Base-by-base conservation (phyloP, 1,140 invertebrate species). In the Pemphigus obesinymphae region DNA sequence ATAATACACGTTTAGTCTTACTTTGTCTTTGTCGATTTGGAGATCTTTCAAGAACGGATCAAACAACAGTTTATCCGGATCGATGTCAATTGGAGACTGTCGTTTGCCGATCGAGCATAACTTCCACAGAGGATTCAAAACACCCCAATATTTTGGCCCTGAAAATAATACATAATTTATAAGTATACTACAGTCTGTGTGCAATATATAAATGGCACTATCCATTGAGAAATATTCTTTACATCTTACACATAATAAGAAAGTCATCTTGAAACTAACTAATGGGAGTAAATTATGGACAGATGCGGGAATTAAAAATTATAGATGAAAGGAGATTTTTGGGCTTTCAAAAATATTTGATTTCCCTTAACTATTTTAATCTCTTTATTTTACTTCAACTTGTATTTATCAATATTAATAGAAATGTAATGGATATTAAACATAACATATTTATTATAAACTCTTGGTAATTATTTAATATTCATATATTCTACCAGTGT, bases 61-160 rank as follows among this genome's bases (percentile, higher is more conserved):
- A 88, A 94, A 98, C 34, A 99, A 90, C 66, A 99, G 89, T 86
- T 95, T 93, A 83, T 93, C 92, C 8, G 97, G 96, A 85, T 97
- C 95, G 81, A 99, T 93, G 88, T 99, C 95, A 84, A 99, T 96
- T 23, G 97, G 97, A 78, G 96, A 97, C 88, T 99, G 97, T 82
- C 96, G 90, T 81, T 93, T 90, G 29, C 97, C 97, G 87, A 95
- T 95, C 85, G 92, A 95, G 89, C 97, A 99, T 89, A 99, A 92
- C 85, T 92, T 93, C 97, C 97, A 99, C 86, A 97, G 94, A 0
- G 95, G 95, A 89, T 98, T 97, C 86, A 98, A 94, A 82, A 97
- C 89, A 58, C 97, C 97, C 97, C 97, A 98, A 89, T 97, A 98
- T 78, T 93, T 92, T 50, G 97, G 96, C 88, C 97, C 97, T 98